A percentile compares a stretch with the other conserved stretches of the same genome.
These are phyloP conservation scores for Aviceda subcristata DNA, from an alignment of 2,113 vertebrate genomes.

Conservation along the genomic window DNA sequence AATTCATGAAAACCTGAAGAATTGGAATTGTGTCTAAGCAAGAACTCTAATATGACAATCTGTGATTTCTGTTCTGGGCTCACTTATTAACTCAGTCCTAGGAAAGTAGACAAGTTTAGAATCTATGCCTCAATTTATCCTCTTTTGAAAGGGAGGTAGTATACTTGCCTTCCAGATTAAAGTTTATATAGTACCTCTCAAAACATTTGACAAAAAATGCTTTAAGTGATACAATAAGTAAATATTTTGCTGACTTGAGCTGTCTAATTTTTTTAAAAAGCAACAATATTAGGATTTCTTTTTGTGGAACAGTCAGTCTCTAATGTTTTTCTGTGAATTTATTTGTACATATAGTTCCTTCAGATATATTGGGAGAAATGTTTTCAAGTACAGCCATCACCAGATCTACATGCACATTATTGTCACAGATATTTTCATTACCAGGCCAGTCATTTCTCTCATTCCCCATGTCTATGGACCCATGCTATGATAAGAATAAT, in stretches of 20 bases:
- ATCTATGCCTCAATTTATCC: background rate
- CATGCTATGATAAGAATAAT: background rate
- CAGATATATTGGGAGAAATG: background rate
- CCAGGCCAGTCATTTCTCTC: background rate
- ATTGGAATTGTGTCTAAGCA: background rate
- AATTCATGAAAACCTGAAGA: background rate
- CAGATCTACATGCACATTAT: background rate
- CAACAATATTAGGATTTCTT: background rate
- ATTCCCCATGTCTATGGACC: background rate
- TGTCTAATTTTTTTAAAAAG: background rate
- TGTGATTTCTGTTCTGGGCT: background rate
- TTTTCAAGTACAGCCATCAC: background rate
- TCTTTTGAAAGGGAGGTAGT: background rate
- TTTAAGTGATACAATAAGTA: background rate
- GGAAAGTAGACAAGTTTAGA: background rate
- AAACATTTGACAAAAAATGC: background rate
- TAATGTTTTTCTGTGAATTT: background rate
- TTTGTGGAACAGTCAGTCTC: background rate
- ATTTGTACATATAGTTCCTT: background rate
- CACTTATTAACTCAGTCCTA: background rate
- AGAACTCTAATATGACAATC: background rate
- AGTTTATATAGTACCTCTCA: background rate
- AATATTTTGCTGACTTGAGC: background rate
- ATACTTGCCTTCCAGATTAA: background rate
- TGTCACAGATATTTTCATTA: background rate